Percentiles rank a stretch among this genome's conserved stretches.
Conservation (phyloP, 2,797 vertebrate species). For the Catamblyrhynchus diadema region DNA sequence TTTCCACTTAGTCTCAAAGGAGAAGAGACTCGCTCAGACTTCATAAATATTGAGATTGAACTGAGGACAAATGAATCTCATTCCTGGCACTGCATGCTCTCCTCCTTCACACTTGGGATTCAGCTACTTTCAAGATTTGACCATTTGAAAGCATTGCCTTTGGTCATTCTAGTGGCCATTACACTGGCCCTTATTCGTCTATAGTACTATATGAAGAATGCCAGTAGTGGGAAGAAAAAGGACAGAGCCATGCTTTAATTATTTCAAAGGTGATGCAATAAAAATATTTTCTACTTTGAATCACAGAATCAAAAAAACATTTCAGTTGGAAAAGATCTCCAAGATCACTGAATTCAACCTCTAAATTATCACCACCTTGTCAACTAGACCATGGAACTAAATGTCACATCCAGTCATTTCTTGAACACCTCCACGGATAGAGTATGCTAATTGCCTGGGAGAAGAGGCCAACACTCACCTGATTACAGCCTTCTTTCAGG, state of each 20-base stretch:
- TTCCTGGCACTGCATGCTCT: rapidly evolving
- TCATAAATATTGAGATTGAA: not conserved
- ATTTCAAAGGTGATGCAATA: not conserved
- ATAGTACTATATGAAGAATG: not conserved
- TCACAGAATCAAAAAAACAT: not conserved
- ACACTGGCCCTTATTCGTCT: not conserved
- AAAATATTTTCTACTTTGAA: not conserved
- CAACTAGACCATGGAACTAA: too few species aligned
- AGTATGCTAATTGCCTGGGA: not conserved
- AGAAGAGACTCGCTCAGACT: not conserved
- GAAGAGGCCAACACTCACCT: not conserved
- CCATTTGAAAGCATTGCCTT: not conserved
- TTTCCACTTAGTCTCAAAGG: not conserved
- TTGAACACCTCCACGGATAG: not conserved
- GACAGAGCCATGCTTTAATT: not conserved
- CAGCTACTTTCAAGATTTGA: not conserved
- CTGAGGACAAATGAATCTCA: not conserved
- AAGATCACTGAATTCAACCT: not conserved
- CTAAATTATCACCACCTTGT: not conserved
- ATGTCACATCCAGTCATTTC: not conserved
- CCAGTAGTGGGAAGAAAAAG: not conserved
- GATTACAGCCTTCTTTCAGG: not conserved
- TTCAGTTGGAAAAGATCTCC: not conserved
- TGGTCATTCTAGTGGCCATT: not conserved
- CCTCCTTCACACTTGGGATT: not conserved